Conservation (phyloP, 1,140 invertebrate species). For the Temnothorax curvispinosus region DNA sequence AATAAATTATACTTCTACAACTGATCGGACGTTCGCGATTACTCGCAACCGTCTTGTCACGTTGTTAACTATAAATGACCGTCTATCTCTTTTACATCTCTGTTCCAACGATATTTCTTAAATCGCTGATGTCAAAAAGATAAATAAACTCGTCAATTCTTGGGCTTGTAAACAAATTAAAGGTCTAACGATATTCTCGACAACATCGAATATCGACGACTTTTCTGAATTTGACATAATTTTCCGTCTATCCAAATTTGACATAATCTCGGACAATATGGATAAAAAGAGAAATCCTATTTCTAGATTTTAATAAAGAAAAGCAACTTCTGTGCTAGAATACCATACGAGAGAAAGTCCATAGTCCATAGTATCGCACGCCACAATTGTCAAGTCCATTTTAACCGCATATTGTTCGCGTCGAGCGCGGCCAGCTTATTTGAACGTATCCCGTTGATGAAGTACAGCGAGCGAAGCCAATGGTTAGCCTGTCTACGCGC, state of each 20-base stretch:
- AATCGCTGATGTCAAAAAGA: no score
- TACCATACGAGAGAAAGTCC: neutral
- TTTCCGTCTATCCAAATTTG: neutral
- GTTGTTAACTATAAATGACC: no score
- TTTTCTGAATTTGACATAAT: neutral
- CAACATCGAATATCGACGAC: no score
- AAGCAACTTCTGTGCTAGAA: neutral
- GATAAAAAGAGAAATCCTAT: neutral
- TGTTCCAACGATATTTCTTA: no score
- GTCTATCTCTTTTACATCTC: no score
- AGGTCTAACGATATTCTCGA: no score
- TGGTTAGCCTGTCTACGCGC: conserved; percentile 58
- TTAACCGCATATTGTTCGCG: conserved; percentile 17
- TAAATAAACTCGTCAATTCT: no score
- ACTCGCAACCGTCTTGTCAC: no score
- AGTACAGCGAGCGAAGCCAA: conserved; percentile 47
- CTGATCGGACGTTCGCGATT: no score
- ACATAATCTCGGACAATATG: neutral
- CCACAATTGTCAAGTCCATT: conserved; percentile 12
- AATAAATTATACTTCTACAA: no score
- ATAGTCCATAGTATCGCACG: neutral
- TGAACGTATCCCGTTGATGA: conserved; percentile 62
- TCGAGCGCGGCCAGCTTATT: conserved; percentile 20
- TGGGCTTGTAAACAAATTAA: no score
- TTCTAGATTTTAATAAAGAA: neutral